Conservation (phyloP, 1,140 invertebrate species). For the Drosophila varians region DNA sequence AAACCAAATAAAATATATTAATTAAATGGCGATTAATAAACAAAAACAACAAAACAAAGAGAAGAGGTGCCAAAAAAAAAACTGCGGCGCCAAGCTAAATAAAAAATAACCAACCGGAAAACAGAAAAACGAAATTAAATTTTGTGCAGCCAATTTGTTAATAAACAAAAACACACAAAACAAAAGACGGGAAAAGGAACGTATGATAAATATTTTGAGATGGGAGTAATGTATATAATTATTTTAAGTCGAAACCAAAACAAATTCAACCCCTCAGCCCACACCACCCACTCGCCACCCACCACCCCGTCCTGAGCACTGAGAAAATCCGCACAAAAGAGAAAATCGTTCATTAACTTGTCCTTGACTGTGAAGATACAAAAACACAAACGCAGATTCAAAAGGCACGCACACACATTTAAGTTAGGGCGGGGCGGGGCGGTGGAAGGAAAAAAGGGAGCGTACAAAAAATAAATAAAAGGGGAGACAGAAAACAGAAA, state of each 20-base stretch:
- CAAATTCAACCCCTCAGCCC: constrained; percentile 1
- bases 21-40: constrained; percentile 41
- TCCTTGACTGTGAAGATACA: constrained; percentile 74
- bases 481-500: constrained; percentile 41
- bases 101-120: constrained; percentile 35
- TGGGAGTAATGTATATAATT: constrained; percentile 4
- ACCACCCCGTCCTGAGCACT: background rate
- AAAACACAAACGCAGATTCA: constrained; percentile 31
- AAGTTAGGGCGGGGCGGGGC: too few species aligned
- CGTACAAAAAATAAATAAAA: constrained; percentile 23
- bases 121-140: constrained; percentile 17
- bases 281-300: background rate
- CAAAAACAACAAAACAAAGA: constrained; percentile 5
- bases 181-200: background rate
- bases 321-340: constrained; percentile 49
- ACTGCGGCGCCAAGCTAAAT: constrained; percentile 45
- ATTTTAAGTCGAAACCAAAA: constrained; percentile 10
- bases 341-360: constrained; percentile 76
- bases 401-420: constrained; percentile 1
- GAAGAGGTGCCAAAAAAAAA: constrained; percentile 15
- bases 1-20: constrained; percentile 35
- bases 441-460: constrained; percentile 17
- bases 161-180: constrained; percentile 24
- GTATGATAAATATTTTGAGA: constrained; percentile 10
- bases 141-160: constrained; percentile 9